Evolutionary conservation across 2,888 invertebrate genomes (phyloP), one percentile per base, ranked within the genome.

Genomic region (Theristus sp.): DNA sequence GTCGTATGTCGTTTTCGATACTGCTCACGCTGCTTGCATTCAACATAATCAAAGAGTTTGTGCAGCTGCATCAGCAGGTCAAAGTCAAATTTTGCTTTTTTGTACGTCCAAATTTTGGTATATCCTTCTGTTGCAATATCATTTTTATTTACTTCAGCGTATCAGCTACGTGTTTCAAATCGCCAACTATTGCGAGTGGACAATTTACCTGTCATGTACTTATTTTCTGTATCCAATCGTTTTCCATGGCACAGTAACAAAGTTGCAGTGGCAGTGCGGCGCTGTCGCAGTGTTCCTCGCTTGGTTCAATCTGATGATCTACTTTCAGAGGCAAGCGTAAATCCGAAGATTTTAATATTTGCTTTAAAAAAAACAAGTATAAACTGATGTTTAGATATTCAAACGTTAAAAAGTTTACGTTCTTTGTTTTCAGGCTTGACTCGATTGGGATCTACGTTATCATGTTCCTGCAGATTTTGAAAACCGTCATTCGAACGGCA

Each of bases 391-490:
- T n/a, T n/a, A n/a, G n/a, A n/a, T n/a, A n/a, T n/a, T n/a, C n/a
- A n/a, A n/a, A n/a, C n/a, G n/a, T n/a, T n/a, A n/a, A n/a, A n/a
- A n/a, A n/a, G n/a, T n/a, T n/a, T n/a, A n/a, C n/a, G n/a, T n/a
- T n/a, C n/a, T n/a, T n/a, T n/a, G n/a, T n/a, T n/a, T n/a, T n/a
- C 70, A 81, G 81, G 67, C 81, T 81, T 70, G 80, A 80, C 65
- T 72, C 77, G 54, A 84, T 87, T 62, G 90, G 90, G 60, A 88
- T 90, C 69, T 90, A 90, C 75, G 88, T 90, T 49, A 89, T 90
- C 26, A 90, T 90, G 89, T 90, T 89, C 71, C 77, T 89, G 68
- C 89, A 89, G 77, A 90, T 90, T 55, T 76, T 89, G 63, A 84
- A 70, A 58, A 79, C 89, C 0, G 79, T 90, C 20, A 83, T 90